Conservation (phyloP, 2,797 vertebrate species). For the Melopsittacus undulatus region DNA sequence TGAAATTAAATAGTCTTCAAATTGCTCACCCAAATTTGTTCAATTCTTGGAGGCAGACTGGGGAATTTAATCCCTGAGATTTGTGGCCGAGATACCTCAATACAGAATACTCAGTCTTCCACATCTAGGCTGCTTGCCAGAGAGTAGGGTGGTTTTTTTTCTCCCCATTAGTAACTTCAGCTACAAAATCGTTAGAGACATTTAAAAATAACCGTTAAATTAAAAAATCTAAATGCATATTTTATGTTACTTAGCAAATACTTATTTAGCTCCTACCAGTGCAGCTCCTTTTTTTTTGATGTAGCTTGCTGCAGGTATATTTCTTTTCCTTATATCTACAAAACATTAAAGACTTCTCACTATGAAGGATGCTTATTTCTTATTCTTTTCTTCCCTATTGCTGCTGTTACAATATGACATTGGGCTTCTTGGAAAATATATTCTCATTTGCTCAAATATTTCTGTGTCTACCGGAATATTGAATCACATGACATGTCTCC, state of each 20-base stretch:
- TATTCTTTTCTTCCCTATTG: not conserved
- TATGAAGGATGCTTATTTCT: not conserved
- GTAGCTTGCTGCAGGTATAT: not conserved
- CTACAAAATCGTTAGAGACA: not conserved
- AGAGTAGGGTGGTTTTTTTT: not conserved
- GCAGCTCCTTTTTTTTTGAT: not conserved
- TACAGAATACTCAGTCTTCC: slow-evolving; percentile 2
- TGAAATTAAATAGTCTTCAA: not conserved
- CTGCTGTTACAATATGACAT: not conserved
- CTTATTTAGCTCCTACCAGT: slow-evolving; percentile 11
- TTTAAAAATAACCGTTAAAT: slow-evolving; percentile 1
- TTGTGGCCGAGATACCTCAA: not conserved
- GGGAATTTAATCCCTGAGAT: not conserved
- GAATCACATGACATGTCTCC: not conserved
- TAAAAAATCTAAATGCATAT: not conserved
- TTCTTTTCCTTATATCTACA: not conserved
- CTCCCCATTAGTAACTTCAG: not conserved
- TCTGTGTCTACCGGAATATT: not conserved
- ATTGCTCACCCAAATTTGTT: not conserved
- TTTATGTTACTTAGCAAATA: slow-evolving; percentile 14
- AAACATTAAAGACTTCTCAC: not conserved
- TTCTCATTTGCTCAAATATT: not conserved
- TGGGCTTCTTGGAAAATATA: not conserved
- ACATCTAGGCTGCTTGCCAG: not conserved
- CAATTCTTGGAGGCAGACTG: not conserved